Evolutionary conservation across 2,113 vertebrate species (phyloP).

Genomic region (Rhinoptilus africanus): DNA sequence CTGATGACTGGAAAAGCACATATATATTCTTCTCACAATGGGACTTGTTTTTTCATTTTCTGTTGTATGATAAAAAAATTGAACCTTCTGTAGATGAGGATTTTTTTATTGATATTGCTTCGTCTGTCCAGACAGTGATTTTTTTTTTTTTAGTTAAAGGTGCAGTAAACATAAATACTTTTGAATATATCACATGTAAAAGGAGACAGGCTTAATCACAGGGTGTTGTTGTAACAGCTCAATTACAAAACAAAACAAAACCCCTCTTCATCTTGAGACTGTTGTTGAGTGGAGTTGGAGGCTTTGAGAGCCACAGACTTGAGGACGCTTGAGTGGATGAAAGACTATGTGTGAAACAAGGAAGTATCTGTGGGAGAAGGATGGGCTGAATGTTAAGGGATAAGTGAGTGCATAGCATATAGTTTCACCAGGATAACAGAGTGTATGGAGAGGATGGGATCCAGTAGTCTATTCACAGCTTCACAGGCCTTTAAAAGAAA

Average conservation of each 20-base stretch:
- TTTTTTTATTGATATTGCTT: background rate
- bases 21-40: background rate
- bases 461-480: background rate
- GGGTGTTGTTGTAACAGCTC: background rate
- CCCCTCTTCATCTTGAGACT: background rate
- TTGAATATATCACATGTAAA: background rate
- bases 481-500: background rate
- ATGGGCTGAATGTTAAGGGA: background rate
- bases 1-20: background rate
- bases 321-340: background rate
- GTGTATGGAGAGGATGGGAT: background rate
- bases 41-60: background rate
- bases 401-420: rapidly evolving
- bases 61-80: background rate
- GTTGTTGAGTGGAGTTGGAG: background rate
- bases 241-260: background rate
- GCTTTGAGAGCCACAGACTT: background rate
- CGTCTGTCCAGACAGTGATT: background rate
- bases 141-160: background rate
- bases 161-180: background rate
- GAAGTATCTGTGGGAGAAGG: background rate
- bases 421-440: background rate
- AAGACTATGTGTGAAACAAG: background rate
- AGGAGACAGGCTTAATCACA: background rate
- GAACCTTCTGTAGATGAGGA: background rate